Percentiles rank a stretch among this genome's conserved stretches.
These are phyloP conservation scores for Cyphomyrus plagiostoma DNA, from an alignment of 2,113 vertebrate genomes.

Conservation along the genomic window DNA sequence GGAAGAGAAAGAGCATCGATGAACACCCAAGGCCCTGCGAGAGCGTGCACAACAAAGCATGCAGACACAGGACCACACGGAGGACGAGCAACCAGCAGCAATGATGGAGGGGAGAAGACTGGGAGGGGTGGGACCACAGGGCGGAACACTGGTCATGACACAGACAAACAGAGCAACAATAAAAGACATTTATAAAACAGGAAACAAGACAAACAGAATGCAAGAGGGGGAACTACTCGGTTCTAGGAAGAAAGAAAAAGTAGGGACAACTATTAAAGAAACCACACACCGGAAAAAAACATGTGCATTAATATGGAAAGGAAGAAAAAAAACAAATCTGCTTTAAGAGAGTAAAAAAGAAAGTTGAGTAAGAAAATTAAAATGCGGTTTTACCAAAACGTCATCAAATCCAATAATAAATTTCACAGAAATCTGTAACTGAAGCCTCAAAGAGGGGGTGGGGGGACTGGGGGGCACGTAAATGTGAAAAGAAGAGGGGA, in stretches of 20 bases:
- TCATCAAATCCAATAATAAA: constrained; percentile 21
- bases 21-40: neutral
- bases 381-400: constrained; percentile 31
- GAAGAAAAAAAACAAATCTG: neutral
- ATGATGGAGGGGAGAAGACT: constrained; percentile 23
- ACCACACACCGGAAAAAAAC: neutral
- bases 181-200: neutral
- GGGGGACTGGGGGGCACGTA: neutral
- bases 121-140: neutral
- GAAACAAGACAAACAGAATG: constrained; percentile 18
- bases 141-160: neutral
- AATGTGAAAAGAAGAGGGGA: constrained; percentile 18
- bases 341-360: neutral
- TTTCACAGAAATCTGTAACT: constrained; percentile 32
- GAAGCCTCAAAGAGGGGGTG: constrained; percentile 15
- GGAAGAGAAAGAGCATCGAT: neutral
- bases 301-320: neutral
- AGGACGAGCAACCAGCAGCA: constrained; percentile 29
- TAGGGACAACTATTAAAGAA: neutral
- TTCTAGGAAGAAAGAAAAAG: neutral
- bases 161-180: neutral
- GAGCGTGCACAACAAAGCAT: constrained; percentile 52
- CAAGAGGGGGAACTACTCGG: constrained; percentile 10
- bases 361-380: constrained; percentile 22
- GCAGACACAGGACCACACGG: constrained; percentile 39